These are phyloP conservation scores for Tanypteryx hageni DNA, from an alignment of 2,888 invertebrate species.

Conservation along the genomic window DNA sequence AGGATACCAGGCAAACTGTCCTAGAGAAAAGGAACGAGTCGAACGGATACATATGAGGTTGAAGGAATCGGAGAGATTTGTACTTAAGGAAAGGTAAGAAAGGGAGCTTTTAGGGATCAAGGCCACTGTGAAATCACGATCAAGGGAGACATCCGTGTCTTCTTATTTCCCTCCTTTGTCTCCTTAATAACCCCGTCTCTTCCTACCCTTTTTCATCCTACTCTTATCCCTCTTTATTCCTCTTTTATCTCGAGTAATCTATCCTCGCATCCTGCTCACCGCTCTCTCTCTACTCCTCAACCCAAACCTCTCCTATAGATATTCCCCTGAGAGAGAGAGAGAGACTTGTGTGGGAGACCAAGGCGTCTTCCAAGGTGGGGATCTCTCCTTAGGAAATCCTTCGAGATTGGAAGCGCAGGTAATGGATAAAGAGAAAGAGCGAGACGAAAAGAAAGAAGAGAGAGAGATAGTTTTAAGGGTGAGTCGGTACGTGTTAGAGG, in stretches of 20 bases:
- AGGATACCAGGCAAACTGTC: neutral
- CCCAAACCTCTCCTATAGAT: neutral
- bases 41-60: neutral
- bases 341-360: neutral
- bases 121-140: neutral
- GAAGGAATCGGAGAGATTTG: neutral
- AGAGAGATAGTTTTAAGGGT: no score
- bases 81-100: neutral
- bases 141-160: neutral
- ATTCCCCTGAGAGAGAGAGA: no score
- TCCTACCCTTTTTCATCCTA: neutral
- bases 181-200: neutral
- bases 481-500: no score
- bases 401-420: conserved; percentile 23
- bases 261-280: conserved; percentile 12
- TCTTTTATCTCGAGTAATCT: conserved; percentile 6
- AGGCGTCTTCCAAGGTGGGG: neutral
- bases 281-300: neutral
- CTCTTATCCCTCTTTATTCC: conserved; percentile 28
- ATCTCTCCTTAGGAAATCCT: conserved; percentile 15
- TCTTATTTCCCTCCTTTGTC: neutral
- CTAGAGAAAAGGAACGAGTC: no score
- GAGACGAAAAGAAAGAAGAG: no score
- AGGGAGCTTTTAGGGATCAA: neutral
- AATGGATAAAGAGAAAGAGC: conserved; percentile 1